Evolutionary conservation across 2,113 vertebrate species (phyloP).

Genomic region (human): DNA sequence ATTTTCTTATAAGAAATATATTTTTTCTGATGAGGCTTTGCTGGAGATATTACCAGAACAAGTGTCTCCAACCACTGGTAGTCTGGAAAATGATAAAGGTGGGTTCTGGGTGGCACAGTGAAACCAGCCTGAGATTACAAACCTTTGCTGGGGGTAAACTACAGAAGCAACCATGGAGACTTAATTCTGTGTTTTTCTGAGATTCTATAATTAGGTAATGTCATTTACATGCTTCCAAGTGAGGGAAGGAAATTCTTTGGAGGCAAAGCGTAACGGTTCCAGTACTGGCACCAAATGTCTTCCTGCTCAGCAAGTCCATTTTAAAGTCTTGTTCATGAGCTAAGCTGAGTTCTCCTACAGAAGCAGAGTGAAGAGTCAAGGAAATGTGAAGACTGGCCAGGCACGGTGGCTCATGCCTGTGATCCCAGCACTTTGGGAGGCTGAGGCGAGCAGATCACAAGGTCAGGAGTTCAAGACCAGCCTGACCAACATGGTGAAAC

Average conservation of each 20-base stretch:
- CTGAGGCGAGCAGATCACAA: too few species aligned
- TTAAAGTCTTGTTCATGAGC: background rate
- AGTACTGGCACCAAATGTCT: background rate
- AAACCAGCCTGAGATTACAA: background rate
- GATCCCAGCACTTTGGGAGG: too few species aligned
- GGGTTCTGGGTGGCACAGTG: too few species aligned
- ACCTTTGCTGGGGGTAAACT: background rate
- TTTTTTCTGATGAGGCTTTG: background rate
- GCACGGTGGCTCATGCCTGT: too few species aligned
- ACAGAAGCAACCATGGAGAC: background rate
- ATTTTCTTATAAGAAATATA: background rate
- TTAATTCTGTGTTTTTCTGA: background rate
- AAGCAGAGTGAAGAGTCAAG: background rate
- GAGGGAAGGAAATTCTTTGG: background rate
- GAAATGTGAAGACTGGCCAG: too few species aligned
- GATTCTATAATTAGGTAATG: background rate
- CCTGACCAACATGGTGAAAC: too few species aligned
- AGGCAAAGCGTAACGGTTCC: background rate
- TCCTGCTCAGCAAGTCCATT: background rate
- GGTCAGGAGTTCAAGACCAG: too few species aligned
- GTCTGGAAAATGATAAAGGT: background rate
- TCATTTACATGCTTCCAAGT: background rate
- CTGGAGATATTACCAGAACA: background rate
- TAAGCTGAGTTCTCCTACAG: background rate
- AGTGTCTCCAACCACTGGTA: background rate